Base-by-base conservation (phyloP, 2,797 vertebrate genomes). In the Oreochromis mossambicus region DNA sequence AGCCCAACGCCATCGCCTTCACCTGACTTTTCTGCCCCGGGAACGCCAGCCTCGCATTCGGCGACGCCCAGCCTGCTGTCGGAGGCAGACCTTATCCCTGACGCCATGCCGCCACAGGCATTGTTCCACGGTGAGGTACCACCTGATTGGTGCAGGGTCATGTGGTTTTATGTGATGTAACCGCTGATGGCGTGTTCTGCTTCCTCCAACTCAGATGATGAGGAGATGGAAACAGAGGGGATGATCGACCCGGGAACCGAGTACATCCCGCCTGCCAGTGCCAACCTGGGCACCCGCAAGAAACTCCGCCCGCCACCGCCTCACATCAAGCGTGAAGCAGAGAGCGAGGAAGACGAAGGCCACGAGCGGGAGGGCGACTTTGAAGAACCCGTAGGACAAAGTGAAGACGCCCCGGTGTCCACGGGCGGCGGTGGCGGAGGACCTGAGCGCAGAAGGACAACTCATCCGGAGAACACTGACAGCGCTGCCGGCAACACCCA, bases 191-290 rank as follows among this genome's bases (percentile, higher is more conserved):
- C 1, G 2, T 34, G 61, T 43, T 81, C 12, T 48, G 17, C 34
- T 15, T 50, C 38, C n/a, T 6, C 14, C 6, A 1, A 75, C 46
- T 79, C 94, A 99, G 98, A 99, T 81, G 98, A 99, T 19, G 98
- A 99, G 63, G 98, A 99, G 93, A 91, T 98, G 93, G 98, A 99
- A 84, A 95, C 95, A 0, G 98, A 98, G 17, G 96, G 97, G 3
- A 97, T 98, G 90, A 99, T 99, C 51, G 98, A 99, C 91, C 98
- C 98, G 0, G 98, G 98, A 52, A 98, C 98, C 88, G 98, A 99
- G 94, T 98, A 98, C 1, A n/a, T 97, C 2, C 98, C 98, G 0
- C 97, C 97, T 10, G 93, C 97, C 38, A 93, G 92, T 38, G 86
- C 95, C 29, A 80, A 89, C 55, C 86, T 96, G 6, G 77, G 94